Percentiles rank a stretch among this genome's conserved stretches.
phyloP scores from a whole-genome alignment of 2,113 vertebrate genomes.

The Lagopus muta region DNA sequence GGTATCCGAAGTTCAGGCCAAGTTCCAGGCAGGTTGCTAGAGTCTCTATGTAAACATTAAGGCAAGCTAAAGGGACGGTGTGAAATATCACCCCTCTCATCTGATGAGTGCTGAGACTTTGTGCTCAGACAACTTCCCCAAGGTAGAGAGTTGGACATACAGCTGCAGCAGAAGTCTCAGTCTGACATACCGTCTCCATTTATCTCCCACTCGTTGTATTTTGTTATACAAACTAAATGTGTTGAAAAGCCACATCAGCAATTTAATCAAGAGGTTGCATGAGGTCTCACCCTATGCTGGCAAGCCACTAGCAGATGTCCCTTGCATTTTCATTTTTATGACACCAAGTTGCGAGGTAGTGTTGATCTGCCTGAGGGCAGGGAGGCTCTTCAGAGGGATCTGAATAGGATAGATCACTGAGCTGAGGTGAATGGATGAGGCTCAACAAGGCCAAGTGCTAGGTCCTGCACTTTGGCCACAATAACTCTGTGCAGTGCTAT shows the following conservation, averaged over 20 bases:
- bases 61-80: neutral
- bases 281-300: neutral
- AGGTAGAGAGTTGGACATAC: neutral
- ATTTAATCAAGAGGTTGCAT: neutral
- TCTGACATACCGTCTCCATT: neutral
- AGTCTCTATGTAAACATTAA: neutral
- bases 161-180: neutral
- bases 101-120: neutral
- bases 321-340: neutral
- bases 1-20: neutral
- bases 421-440: too few species aligned
- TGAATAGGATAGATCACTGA: too few species aligned
- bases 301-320: neutral
- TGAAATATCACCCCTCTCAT: neutral
- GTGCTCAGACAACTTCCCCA: neutral
- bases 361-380: too few species aligned
- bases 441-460: too few species aligned
- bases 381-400: too few species aligned
- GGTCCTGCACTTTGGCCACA: too few species aligned
- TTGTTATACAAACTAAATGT: neutral
- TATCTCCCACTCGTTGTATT: neutral
- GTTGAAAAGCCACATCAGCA: neutral
- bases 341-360: too few species aligned
- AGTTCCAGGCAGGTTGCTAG: neutral
- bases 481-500: too few species aligned